Evolutionary conservation across 2,888 invertebrate species (phyloP), one percentile per base, ranked within the genome.

Genomic region (Eilema griseolum): DNA sequence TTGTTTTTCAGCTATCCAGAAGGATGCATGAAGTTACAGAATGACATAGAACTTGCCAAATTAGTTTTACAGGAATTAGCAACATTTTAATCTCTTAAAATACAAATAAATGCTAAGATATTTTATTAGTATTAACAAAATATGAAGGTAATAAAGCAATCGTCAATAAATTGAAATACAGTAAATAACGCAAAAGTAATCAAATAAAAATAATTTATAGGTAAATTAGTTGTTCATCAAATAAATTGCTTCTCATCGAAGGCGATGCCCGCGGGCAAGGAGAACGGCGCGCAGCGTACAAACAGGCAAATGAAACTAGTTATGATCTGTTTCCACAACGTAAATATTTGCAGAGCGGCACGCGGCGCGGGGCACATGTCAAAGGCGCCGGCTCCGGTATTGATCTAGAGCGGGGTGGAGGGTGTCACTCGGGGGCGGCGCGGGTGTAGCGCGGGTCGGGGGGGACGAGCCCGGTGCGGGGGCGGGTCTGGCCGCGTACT

Each of bases 351-450:
- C 92, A 85, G 91, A 90, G 90, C 86, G 90, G 90, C 90, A 90
- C 89, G 92, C 89, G 91, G 90, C 88, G 89, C 88, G 89, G 91
- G 92, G 93, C 94, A 94, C 94, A 94, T 94, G 95, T 94, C 95
- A 94, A 94, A 94, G 93, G 94, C 93, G 90, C 92, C 91, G 93
- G 91, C 92, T 90, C 88, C 89, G 91, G 94, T 95, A 95, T 95
- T 95, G 95, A 95, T 95, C 94, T 94, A 92, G 90, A 88, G 91
- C 83, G 90, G 88, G 88, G 81, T 67, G 70, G 73, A 67, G 76
- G 76, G 78, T 63, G 69, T 70, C 66, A 57, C 61, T 68, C 70
- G 75, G 76, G 63, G 80, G 52, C 23, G 7, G 16, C 67, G 71
- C 65, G 77, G 63, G 79, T 24, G 66, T 3, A 69, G 70, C 66